phyloP scores from a whole-genome alignment of 2,113 vertebrate species.

The Hypanus sabinus region DNA sequence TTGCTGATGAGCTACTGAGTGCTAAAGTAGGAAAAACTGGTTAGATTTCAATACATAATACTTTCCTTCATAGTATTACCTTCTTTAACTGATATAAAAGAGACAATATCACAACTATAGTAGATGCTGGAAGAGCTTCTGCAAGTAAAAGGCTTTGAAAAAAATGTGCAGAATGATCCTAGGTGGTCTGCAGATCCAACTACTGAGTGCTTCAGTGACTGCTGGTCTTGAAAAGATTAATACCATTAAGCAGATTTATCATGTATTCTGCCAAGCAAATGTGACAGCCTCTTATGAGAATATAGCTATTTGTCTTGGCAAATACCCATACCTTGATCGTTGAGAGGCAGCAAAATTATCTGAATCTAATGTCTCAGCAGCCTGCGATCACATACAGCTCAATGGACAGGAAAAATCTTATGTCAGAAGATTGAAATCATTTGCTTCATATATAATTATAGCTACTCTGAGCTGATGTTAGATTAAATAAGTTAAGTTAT shows the following conservation, averaged over 20 bases:
- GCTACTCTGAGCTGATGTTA: neutral
- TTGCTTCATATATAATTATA: neutral
- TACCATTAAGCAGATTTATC: neutral
- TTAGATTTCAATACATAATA: no score
- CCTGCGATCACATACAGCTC: neutral
- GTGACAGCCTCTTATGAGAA: neutral
- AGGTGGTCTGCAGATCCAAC: neutral
- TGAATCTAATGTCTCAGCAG: neutral
- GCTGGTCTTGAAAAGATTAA: neutral
- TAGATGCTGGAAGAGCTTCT: neutral
- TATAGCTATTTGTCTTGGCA: neutral
- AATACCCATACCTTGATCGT: neutral
- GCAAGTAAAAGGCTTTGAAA: neutral
- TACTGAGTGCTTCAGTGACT: neutral
- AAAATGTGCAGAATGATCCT: neutral
- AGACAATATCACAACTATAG: neutral
- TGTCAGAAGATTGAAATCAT: neutral
- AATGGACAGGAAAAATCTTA: neutral
- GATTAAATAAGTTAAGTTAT: neutral
- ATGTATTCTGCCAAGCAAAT: neutral
- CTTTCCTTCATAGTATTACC: no score
- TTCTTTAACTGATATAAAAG: neutral
- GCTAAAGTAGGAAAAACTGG: neutral
- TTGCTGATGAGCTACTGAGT: neutral
- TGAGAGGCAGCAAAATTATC: neutral